phyloP scores from a whole-genome alignment of 2,888 invertebrate species.

The Agapetus fuscipes region DNA sequence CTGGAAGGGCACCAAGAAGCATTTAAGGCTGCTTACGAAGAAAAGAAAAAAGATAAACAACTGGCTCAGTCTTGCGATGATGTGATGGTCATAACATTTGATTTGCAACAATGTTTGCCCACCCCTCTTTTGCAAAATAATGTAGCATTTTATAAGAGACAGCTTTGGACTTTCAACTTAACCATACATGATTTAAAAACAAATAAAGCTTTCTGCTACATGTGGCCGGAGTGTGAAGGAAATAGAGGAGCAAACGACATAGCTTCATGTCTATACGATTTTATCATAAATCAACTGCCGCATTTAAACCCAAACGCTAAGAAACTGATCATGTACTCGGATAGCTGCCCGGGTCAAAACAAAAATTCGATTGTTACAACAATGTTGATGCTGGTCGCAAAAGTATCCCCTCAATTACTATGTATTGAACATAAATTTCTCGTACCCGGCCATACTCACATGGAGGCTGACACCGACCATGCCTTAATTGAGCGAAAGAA shows the following conservation, averaged over 20 bases:
- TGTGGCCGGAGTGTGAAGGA: conserved; percentile 22
- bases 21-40: conserved; percentile 15
- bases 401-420: conserved; percentile 10
- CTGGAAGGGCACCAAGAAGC: conserved; percentile 14
- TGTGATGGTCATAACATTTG: conserved; percentile 15
- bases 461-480: conserved; percentile 22
- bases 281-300: conserved; percentile 9
- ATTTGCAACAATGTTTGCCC: conserved; percentile 22
- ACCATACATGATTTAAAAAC: conserved; percentile 20
- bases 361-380: too few relatives aligned
- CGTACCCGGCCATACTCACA: conserved; percentile 21
- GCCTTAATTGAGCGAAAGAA: conserved; percentile 18
- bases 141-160: conserved; percentile 22
- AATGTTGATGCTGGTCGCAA: conserved; percentile 17
- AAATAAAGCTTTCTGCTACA: conserved; percentile 20
- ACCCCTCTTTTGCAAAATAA: conserved; percentile 20
- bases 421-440: conserved; percentile 22
- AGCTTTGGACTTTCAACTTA: conserved; percentile 22
- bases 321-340: too few relatives aligned
- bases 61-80: conserved; percentile 6
- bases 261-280: conserved; percentile 23
- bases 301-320: too few relatives aligned
- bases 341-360: too few relatives aligned
- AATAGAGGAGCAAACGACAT: conserved; percentile 24
- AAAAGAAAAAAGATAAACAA: conserved; percentile 17